phyloP scores from a whole-genome alignment of 1,140 invertebrate genomes.

The Cyrtorhinus lividipennis region DNA sequence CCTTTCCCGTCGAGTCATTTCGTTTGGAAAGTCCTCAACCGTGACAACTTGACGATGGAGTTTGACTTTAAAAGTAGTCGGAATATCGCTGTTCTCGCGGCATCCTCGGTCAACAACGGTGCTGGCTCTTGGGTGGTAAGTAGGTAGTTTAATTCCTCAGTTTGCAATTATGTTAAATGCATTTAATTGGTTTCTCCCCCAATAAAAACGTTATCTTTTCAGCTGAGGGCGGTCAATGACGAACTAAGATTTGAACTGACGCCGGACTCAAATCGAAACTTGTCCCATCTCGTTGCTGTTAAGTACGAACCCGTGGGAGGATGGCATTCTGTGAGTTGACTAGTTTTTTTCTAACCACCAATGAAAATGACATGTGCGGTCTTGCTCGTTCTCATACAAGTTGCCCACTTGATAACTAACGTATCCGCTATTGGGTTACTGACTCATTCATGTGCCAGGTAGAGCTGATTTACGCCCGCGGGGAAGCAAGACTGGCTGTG shows the following conservation, averaged over 20 bases:
- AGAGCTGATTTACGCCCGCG: conserved; percentile 57
- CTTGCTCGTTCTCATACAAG: too few relatives aligned
- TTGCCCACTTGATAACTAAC: too few relatives aligned
- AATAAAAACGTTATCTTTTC: conserved; percentile 19
- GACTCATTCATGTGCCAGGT: conserved; percentile 30
- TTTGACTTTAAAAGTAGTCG: conserved; percentile 81
- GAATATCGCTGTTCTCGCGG: conserved; percentile 67
- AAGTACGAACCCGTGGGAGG: conserved; percentile 57
- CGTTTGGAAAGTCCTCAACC: conserved; percentile 60
- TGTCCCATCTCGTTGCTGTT: conserved; percentile 57
- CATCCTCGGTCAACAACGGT: conserved; percentile 55
- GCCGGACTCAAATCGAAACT: conserved; percentile 47
- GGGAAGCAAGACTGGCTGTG: conserved; percentile 54
- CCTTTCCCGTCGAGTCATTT: conserved; percentile 77
- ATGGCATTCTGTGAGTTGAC: conserved; percentile 39
- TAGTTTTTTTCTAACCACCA: too few relatives aligned
- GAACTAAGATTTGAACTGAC: conserved; percentile 67
- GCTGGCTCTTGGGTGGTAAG: conserved; percentile 73
- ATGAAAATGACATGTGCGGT: too few relatives aligned
- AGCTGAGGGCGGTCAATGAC: conserved; percentile 62
- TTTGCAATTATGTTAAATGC: too few relatives aligned
- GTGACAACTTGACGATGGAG: conserved; percentile 54
- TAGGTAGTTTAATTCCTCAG: conserved; percentile 23
- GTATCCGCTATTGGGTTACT: neutral
- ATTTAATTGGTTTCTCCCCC: too few relatives aligned